Evolutionary conservation across 2,888 invertebrate species (phyloP), one percentile per base, ranked within the genome.

Genomic region (Phengaris arion): DNA sequence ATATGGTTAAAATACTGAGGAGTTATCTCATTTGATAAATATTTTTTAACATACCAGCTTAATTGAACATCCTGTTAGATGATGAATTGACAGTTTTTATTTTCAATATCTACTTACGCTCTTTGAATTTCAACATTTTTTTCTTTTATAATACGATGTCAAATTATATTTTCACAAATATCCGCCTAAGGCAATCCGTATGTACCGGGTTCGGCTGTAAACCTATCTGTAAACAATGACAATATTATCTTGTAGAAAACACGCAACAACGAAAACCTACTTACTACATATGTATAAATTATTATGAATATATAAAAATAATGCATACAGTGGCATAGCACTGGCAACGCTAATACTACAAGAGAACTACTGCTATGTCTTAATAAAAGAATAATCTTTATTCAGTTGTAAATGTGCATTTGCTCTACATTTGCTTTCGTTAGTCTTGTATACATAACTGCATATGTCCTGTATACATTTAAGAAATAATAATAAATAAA

Each of bases 241-340:
- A 55, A 13, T 55, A 55, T 55, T n/a, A 69, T 48, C 13, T 70
- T 70, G 48, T 51, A 52, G 22, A 51, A 69, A 70, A 48, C 70
- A 70, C 52, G 70, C 70, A 48, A 72, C 35, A 52, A 72, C 35
- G 35, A 72, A 72, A 72, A 54, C 52, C 22, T 52, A 22, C 54
- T 13, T 35, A 48, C 2, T 35, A 35, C 4, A 46, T 59, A 46
- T 64, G 64, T 64, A 35, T 70, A 70, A 70, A 72, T 72, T 54
- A 72, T 54, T 54, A 72, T 54, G 35, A 72, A 72, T 72, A 72
- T 72, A 72, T 72, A 72, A 72, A 72, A 72, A 72, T 72, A 72
- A 72, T 52, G 72, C 13, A 72, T 54, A 52, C 48, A 45, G 12
- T 22, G 52, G 52, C 52, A 54, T 52, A 54, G 72, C 54, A 72